Percentiles rank a stretch among this genome's conserved stretches.
phyloP scores from a whole-genome alignment of 1,140 invertebrate genomes.

The Bombyx mori region DNA sequence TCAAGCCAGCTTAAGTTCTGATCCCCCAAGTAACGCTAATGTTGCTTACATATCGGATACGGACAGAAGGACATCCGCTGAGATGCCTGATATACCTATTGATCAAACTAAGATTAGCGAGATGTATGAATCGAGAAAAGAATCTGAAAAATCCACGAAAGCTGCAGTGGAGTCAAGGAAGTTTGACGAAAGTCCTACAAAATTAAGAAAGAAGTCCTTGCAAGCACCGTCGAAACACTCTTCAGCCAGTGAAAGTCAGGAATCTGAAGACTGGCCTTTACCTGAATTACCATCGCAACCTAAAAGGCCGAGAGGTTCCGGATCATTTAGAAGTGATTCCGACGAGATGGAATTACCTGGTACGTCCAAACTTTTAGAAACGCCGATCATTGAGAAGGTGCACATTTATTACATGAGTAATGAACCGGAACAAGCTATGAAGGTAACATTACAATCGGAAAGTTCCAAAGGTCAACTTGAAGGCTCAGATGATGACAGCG shows the following conservation, averaged over 20 bases:
- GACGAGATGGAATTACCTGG: constrained; percentile 65
- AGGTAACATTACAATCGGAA: constrained; percentile 78
- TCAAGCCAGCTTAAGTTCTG: constrained; percentile 87
- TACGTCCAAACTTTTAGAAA: constrained; percentile 79
- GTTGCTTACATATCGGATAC: constrained; percentile 81
- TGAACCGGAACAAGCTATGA: constrained; percentile 77
- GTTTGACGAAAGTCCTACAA: constrained; percentile 22
- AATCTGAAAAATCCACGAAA: constrained; percentile 34
- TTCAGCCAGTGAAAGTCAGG: constrained; percentile 73
- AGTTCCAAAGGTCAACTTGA: constrained; percentile 72
- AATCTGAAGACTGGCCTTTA: constrained; percentile 79
- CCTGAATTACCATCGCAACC: constrained; percentile 73
- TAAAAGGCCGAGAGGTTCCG: constrained; percentile 10
- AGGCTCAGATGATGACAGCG: constrained; percentile 72
- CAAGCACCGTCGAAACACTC: constrained; percentile 45
- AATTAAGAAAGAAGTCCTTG: constrained; percentile 10
- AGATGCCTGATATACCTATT: constrained; percentile 85
- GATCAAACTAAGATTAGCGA: constrained; percentile 74
- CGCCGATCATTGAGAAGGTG: constrained; percentile 81
- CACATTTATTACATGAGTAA: constrained; percentile 87
- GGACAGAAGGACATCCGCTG: constrained; percentile 83
- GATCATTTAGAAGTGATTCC: constrained; percentile 81
- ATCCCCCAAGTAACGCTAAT: constrained; percentile 80
- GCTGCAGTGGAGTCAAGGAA: constrained; percentile 32
- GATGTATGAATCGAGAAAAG: constrained; percentile 67